phyloP scores from a whole-genome alignment of 2,888 invertebrate genomes.

The Agriopis leucophaearia region DNA sequence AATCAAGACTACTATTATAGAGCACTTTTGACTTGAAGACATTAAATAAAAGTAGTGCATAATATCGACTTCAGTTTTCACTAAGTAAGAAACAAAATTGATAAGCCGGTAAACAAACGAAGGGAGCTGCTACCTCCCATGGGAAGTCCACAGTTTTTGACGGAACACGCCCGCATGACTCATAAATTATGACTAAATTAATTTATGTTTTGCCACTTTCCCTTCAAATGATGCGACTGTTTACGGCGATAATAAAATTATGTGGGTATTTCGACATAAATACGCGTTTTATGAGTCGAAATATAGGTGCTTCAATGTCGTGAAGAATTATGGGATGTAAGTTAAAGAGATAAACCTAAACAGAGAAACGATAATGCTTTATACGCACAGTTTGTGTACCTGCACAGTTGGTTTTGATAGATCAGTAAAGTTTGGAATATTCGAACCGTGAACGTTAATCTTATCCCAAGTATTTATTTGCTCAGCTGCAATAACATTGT shows the following conservation, averaged over 20 bases:
- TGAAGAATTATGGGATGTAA: slow-evolving; percentile 20
- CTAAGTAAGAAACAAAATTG: neutral
- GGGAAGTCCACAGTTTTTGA: slow-evolving; percentile 49
- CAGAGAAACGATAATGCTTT: neutral
- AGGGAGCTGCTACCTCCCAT: slow-evolving; percentile 37
- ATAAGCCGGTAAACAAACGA: slow-evolving; percentile 23
- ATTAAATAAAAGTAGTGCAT: neutral
- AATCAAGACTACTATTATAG: too few species aligned
- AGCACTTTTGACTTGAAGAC: too few species aligned
- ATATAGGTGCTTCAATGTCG: slow-evolving; percentile 13
- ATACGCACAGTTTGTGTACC: neutral
- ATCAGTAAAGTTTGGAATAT: too few species aligned
- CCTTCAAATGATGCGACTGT: slow-evolving; percentile 30
- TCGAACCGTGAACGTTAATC: too few species aligned
- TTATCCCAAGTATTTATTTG: too few species aligned
- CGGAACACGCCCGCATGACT: slow-evolving; percentile 59
- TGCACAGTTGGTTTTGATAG: neutral
- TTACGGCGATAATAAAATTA: slow-evolving; percentile 26
- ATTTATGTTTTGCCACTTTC: slow-evolving; percentile 51
- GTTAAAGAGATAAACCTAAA: slow-evolving; percentile 9
- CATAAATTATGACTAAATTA: slow-evolving; percentile 50
- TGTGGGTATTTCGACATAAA: slow-evolving; percentile 18
- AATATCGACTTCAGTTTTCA: neutral
- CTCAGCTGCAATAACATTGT: too few species aligned
- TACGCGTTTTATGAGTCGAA: slow-evolving; percentile 17